Evolutionary conservation across 2,797 vertebrate genomes (phyloP).

Genomic region (Harpagifer antarcticus): DNA sequence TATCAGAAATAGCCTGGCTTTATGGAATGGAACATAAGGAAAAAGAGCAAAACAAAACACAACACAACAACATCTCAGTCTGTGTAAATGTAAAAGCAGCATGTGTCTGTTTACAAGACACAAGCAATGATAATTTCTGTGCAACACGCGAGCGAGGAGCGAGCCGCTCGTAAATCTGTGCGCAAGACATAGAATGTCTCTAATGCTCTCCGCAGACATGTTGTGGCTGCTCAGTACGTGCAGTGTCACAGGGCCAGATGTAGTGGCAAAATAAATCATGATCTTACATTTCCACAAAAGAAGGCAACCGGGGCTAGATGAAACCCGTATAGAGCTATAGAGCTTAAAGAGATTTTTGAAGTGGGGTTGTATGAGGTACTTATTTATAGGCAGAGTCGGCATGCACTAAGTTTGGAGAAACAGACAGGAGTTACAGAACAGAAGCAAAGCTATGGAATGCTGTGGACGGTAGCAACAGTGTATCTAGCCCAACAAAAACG

Average conservation of each 20-base stretch:
- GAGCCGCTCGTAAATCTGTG: constrained; percentile 76
- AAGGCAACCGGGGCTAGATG: neutral
- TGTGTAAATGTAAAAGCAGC: constrained; percentile 53
- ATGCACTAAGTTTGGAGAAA: no score
- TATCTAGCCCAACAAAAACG: no score
- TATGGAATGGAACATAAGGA: neutral
- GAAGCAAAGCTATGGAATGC: no score
- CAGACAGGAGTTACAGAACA: no score
- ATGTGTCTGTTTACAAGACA: constrained; percentile 70
- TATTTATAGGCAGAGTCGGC: no score
- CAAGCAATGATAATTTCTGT: constrained; percentile 59
- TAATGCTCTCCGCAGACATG: constrained; percentile 81
- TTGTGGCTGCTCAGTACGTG: constrained; percentile 71
- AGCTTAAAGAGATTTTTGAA: no score
- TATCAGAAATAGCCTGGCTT: neutral
- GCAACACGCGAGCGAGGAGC: constrained; percentile 55
- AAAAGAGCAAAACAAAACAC: constrained; percentile 29
- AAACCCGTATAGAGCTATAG: no score
- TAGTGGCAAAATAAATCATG: constrained; percentile 69
- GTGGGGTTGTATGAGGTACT: no score
- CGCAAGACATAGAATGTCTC: constrained; percentile 56
- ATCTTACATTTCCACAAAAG: constrained; percentile 63
- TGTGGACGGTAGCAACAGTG: no score
- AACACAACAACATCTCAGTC: constrained; percentile 41
- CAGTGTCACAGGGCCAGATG: constrained; percentile 70